Conservation (phyloP, 2,113 vertebrate species). For the Mesitornis unicolor region DNA sequence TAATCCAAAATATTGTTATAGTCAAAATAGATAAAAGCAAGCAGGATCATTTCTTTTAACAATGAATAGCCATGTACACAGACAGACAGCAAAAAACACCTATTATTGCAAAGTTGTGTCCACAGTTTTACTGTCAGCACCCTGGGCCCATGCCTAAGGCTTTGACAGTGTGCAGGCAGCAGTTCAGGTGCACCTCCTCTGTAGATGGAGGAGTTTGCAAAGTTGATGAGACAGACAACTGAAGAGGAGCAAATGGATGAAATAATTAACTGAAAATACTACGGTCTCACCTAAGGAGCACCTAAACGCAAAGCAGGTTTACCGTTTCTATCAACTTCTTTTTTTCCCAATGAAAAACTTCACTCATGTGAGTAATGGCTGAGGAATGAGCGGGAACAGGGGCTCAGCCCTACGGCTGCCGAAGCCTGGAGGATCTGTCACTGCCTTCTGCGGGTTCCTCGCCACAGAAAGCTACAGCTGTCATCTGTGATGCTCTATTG, state of each 20-base stretch:
- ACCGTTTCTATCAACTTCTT: not conserved
- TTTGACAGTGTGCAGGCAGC: not conserved
- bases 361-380: not conserved
- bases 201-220: not conserved
- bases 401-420: not conserved
- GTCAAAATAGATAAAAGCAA: not conserved
- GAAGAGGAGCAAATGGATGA: not conserved
- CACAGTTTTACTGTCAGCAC: not conserved
- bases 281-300: not conserved
- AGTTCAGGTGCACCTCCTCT: not conserved
- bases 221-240: not conserved
- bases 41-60: not conserved
- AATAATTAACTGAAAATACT: not conserved
- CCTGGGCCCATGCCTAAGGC: not conserved
- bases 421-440: not conserved
- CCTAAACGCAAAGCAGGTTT: not conserved
- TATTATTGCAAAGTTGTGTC: not conserved
- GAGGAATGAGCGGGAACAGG: not conserved
- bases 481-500: conserved; percentile 48
- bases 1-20: not conserved
- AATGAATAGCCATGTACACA: not conserved
- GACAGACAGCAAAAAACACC: not conserved
- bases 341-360: not conserved
- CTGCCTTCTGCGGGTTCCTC: not conserved
- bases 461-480: conserved; percentile 3